Evolutionary conservation across 2,888 invertebrate genomes (phyloP), one percentile per base, ranked within the genome.

Genomic region (Xylota sylvarum): DNA sequence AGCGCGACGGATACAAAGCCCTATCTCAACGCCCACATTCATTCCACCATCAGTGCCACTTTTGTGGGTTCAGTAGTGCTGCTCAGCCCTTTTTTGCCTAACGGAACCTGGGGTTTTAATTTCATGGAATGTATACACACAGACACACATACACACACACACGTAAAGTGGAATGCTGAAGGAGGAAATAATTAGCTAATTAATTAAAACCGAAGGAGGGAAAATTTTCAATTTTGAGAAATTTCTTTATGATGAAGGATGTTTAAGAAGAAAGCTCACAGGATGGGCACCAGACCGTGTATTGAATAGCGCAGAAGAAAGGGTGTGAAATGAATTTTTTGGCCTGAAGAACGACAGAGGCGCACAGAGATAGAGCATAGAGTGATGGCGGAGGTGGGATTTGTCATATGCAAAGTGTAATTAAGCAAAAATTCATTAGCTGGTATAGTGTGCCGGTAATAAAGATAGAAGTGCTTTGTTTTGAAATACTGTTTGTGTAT

Each of bases 131-230:
- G 35, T 12, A 32, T 14, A 14, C 43, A 64, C 7, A 32, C 46
- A 14, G 32, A 64, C 7, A 35, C 46, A 48, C 62, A 35, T 35
- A 48, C 62, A 52, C 17, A 27, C 30, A 19, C n/a, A 17, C 35
- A 76, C 23, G 43, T 14, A 48, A 55, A 55, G 50, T 50, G n/a
- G 23, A 23, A 7, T 46, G 56, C 58, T 58, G 30, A 5, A 60
- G 67, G 19, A 77, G 77, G 77, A 77, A 77, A 60, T 77, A 77
- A 77, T 77, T 77, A 77, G 77, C 77, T 77, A 77, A 77, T 77
- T 77, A 77, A 77, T 77, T 77, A 60, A 58, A 60, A 58, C 67
- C 55, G 14, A 46, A 46, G 50, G 55, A 55, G 74, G 55, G 55
- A 52, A 64, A 35, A 77, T 67, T 69, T 77, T 69, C 77, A 77